A percentile compares a stretch with the other conserved stretches of the same genome.
These are phyloP conservation scores for Agriopis marginaria DNA, from an alignment of 2,888 invertebrate species.

Conservation along the genomic window DNA sequence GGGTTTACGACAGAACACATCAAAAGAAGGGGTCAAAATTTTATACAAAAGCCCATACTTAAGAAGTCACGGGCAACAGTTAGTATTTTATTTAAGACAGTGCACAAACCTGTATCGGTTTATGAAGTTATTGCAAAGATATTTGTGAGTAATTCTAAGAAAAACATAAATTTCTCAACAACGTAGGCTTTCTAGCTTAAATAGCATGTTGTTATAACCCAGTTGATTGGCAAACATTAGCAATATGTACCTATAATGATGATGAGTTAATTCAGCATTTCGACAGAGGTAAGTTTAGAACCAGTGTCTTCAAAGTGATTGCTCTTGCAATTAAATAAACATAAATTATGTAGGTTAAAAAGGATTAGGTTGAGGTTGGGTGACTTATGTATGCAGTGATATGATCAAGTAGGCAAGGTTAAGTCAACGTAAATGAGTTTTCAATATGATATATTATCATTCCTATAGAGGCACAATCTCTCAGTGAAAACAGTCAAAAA, in stretches of 20 bases:
- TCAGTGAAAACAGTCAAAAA: no score
- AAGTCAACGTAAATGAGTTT: no score
- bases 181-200: slow-evolving; percentile 42
- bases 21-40: no score
- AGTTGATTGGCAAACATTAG: slow-evolving; percentile 54
- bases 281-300: slow-evolving; percentile 44
- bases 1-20: no score
- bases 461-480: no score
- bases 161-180: slow-evolving; percentile 23
- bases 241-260: slow-evolving; percentile 49
- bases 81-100: not conserved
- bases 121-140: slow-evolving; percentile 9
- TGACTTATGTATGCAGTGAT: not conserved
- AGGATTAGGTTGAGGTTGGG: not conserved
- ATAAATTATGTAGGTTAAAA: slow-evolving; percentile 15
- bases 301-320: slow-evolving; percentile 39
- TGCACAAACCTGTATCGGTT: not conserved
- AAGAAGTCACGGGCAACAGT: no score
- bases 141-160: slow-evolving; percentile 22
- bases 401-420: no score
- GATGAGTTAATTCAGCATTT: slow-evolving; percentile 42
- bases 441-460: no score
- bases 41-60: no score
- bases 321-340: slow-evolving; percentile 21
- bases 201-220: slow-evolving; percentile 65